These are phyloP conservation scores for Fratercula arctica DNA, from an alignment of 2,797 vertebrate species.

Conservation along the genomic window DNA sequence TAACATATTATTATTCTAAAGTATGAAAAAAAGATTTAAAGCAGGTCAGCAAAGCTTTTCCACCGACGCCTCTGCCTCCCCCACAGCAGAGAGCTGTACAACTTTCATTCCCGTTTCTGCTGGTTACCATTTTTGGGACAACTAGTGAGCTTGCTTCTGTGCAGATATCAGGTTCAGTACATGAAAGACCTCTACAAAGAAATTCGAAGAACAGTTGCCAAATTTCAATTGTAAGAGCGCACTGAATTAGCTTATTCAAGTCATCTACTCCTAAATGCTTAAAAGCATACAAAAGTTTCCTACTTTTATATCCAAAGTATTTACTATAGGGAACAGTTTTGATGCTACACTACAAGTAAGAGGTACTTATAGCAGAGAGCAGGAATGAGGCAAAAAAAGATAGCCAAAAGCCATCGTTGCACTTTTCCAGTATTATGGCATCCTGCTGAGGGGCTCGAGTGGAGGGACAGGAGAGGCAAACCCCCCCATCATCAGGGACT, in stretches of 20 bases:
- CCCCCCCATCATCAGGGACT: background rate
- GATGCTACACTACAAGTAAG: background rate
- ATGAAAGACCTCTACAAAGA: background rate
- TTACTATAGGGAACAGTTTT: background rate
- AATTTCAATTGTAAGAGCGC: background rate
- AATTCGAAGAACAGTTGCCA: background rate
- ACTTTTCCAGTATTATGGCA: background rate
- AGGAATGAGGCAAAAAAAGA: background rate
- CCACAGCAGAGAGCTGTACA: background rate
- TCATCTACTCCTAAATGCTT: background rate
- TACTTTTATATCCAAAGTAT: background rate
- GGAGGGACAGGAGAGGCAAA: background rate
- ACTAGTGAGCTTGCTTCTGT: background rate
- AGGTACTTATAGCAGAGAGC: background rate
- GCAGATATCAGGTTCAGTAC: background rate
- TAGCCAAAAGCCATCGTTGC: background rate
- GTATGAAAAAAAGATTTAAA: background rate
- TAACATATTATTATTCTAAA: background rate
- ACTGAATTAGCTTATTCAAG: background rate
- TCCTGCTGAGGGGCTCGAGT: background rate
- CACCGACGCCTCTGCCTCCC: background rate
- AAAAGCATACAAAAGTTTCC: background rate
- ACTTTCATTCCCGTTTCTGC: background rate
- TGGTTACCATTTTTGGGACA: background rate
- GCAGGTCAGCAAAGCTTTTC: background rate